Conservation (phyloP, 2,797 vertebrate species). For the Rhynchotus rufescens region DNA sequence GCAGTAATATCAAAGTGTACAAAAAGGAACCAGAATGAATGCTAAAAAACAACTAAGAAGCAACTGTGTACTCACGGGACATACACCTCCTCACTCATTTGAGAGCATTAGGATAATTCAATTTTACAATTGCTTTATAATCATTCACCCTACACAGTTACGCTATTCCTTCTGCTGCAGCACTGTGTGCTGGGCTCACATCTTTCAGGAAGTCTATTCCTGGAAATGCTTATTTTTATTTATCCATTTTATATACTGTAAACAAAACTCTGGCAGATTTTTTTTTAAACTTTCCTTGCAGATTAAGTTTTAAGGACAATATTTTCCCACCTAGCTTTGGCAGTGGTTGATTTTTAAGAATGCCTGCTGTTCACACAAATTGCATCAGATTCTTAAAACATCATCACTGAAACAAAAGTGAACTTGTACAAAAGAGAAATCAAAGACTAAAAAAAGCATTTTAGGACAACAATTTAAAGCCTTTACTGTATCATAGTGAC, state of each 20-base stretch:
- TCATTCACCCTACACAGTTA: not conserved
- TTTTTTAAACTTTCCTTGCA: not conserved
- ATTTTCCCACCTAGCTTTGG: not conserved
- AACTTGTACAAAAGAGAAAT: not conserved
- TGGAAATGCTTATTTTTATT: not conserved
- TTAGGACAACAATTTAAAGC: not conserved
- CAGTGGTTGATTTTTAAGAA: not conserved
- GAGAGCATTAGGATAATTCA: not conserved
- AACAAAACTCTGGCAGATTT: not conserved
- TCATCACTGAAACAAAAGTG: not conserved
- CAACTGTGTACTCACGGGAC: not conserved
- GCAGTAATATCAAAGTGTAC: slow-evolving; percentile 2
- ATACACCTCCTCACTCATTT: not conserved
- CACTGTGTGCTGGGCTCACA: not conserved
- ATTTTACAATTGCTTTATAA: not conserved
- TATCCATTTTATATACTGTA: not conserved
- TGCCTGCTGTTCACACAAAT: not conserved
- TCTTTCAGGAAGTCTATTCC: not conserved
- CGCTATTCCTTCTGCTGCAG: not conserved
- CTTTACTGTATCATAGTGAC: slow-evolving; percentile 79
- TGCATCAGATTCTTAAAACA: not conserved
- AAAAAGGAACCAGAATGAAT: not conserved
- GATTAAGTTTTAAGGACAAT: not conserved
- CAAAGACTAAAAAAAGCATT: not conserved
- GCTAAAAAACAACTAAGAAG: not conserved